Evolutionary conservation across 2,888 invertebrate genomes (phyloP).

Genomic region (Sminthurinus aureus): DNA sequence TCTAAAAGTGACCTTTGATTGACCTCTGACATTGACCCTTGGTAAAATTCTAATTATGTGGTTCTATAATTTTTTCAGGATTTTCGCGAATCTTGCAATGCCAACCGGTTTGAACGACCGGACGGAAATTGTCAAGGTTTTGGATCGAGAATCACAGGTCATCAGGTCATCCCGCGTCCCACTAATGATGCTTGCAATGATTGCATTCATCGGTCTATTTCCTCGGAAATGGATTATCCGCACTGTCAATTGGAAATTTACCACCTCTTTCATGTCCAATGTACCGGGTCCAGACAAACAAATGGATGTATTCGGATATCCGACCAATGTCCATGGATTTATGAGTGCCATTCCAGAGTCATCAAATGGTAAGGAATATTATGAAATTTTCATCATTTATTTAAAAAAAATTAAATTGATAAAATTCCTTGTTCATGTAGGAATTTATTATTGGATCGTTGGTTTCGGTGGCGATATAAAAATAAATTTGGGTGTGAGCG

Average conservation of each 20-base stretch:
- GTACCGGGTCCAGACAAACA: background rate
- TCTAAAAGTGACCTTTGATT: too few species aligned
- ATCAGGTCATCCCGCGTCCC: constrained; percentile 11
- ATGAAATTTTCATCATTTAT: too few species aligned
- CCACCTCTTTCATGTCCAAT: background rate
- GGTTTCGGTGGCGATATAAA: background rate
- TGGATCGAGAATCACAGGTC: background rate
- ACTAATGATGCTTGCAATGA: background rate
- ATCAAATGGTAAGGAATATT: too few species aligned
- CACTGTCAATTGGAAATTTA: background rate
- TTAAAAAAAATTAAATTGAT: too few species aligned
- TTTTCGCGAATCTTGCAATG: background rate
- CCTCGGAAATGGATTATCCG: background rate
- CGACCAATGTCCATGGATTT: too few species aligned
- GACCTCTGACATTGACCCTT: too few species aligned
- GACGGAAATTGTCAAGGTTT: background rate
- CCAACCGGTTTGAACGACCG: constrained; percentile 27
- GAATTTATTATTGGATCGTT: background rate
- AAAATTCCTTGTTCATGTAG: background rate
- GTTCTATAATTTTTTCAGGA: too few species aligned
- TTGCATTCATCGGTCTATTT: background rate
- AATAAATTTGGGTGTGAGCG: background rate
- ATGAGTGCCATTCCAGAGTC: too few species aligned
- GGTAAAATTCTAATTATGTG: too few species aligned
- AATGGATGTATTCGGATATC: background rate